phyloP scores from a whole-genome alignment of 2,888 invertebrate species.

The Seira musarum region DNA sequence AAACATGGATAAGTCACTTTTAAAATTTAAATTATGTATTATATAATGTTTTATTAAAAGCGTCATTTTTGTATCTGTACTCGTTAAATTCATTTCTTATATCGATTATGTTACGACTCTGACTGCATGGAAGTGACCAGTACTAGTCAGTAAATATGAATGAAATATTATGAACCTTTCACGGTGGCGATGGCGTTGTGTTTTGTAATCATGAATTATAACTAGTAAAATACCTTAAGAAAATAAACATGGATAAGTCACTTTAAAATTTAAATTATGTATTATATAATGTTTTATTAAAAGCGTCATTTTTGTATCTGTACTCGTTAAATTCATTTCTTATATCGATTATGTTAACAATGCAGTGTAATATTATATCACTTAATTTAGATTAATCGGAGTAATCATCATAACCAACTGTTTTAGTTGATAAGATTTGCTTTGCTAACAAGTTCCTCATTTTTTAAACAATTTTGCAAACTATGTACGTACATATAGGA shows the following conservation, averaged over 20 bases:
- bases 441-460: not conserved
- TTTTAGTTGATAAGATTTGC: not conserved
- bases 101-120: not conserved
- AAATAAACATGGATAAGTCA: too few relatives aligned
- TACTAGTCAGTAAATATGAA: not conserved
- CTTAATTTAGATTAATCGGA: constrained; percentile 12
- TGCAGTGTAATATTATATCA: not conserved
- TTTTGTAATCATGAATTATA: too few relatives aligned
- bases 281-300: not conserved
- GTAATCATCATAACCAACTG: not conserved
- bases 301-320: constrained; percentile 9
- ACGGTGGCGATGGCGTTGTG: too few relatives aligned
- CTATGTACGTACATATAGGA: too few relatives aligned
- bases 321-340: not conserved
- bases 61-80: constrained; percentile 2
- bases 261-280: too few relatives aligned
- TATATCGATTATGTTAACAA: too few relatives aligned
- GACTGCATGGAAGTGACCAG: not conserved
- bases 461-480: too few relatives aligned
- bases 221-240: too few relatives aligned
- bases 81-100: not conserved
- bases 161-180: too few relatives aligned
- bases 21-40: too few relatives aligned
- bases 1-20: too few relatives aligned
- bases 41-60: not conserved